Evolutionary conservation across 1,140 invertebrate species (phyloP), one percentile per base, ranked within the genome.

Genomic region (Parapsyche elsis): DNA sequence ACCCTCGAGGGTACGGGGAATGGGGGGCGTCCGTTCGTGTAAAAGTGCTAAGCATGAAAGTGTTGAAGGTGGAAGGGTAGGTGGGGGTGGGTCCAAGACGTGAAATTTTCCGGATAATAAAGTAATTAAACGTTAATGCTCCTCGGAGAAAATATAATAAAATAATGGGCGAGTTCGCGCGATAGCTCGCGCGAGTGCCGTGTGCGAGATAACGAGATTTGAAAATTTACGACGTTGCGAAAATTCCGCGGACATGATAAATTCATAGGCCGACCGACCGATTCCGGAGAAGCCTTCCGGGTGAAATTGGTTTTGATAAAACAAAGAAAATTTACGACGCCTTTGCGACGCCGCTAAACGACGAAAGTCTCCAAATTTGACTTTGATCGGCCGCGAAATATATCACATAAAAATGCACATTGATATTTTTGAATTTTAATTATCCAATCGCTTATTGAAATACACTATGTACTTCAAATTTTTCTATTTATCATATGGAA

Each of bases 51-150:
- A 24, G 12, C 49, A n/a, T 38, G 30, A 38, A 38, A 9, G 57
- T 1, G 57, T 7, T 21, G 57, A 19, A 2, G 49, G 12, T 2
- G 10, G 12, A 14, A 12, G 12, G 2, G 49, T 5, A 53, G 49
- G 49, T 16, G 12, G 49, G 16, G 26, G 19, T 1, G 49, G 49
- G 49, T 53, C 12, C 49, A 10, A 53, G 49, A 53, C 30, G 30
- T 26, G 61, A 59, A 70, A 76, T 57, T 76, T 80, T 80, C 79
- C 24, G 80, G 80, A 81, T 81, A 81, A 81, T 81, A 81, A 81
- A 81, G 80, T 81, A 81, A 81, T 81, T 81, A 81, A 81, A 81
- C 67, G 80, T 81, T 81, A 78, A 81, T 81, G 80, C 80, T 79
- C 57, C 64, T 30, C 61, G 30, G 76, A 81, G 80, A 57, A 79